Percentiles rank a stretch among this genome's conserved stretches.
Evolutionary conservation across 2,888 invertebrate genomes (phyloP).

Genomic region (Megaustenia siamemsis): DNA sequence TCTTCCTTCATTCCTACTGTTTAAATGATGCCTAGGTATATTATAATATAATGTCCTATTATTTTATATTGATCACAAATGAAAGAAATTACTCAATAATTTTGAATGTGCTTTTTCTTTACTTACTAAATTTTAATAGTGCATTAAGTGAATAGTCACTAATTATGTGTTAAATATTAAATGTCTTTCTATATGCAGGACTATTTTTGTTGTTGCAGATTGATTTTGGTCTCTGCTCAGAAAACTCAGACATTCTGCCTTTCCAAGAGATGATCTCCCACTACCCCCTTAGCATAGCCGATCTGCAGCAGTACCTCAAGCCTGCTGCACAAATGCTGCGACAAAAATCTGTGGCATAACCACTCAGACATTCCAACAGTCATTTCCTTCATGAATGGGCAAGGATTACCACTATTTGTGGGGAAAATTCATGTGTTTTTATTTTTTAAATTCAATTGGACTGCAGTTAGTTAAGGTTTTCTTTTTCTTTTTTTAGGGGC

Average conservation of each 20-base stretch:
- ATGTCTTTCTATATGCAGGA: too few species aligned
- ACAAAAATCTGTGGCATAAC: slow-evolving; percentile 49
- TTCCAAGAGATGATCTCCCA: slow-evolving; percentile 74
- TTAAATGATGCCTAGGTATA: too few species aligned
- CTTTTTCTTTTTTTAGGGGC: neutral
- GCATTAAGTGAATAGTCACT: too few species aligned
- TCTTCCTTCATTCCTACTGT: too few species aligned
- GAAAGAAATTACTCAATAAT: too few species aligned
- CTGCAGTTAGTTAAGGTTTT: neutral
- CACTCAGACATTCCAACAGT: neutral
- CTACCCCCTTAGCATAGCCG: slow-evolving; percentile 74
- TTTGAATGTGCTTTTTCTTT: too few species aligned
- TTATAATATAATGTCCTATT: too few species aligned
- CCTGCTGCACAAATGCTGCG: slow-evolving; percentile 62
- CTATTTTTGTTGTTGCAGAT: slow-evolving; percentile 65
- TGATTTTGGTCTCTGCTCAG: slow-evolving; percentile 67
- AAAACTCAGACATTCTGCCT: slow-evolving; percentile 63
- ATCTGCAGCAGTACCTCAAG: slow-evolving; percentile 73
- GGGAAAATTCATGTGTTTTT: neutral
- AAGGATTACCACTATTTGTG: too few species aligned
- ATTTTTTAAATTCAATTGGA: neutral
- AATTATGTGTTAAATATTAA: too few species aligned
- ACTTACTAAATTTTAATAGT: too few species aligned
- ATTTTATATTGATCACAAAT: too few species aligned
- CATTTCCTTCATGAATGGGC: neutral